These are phyloP conservation scores for Dinothrombium tinctorium DNA, from an alignment of 1,140 invertebrate species.

Conservation along the genomic window DNA sequence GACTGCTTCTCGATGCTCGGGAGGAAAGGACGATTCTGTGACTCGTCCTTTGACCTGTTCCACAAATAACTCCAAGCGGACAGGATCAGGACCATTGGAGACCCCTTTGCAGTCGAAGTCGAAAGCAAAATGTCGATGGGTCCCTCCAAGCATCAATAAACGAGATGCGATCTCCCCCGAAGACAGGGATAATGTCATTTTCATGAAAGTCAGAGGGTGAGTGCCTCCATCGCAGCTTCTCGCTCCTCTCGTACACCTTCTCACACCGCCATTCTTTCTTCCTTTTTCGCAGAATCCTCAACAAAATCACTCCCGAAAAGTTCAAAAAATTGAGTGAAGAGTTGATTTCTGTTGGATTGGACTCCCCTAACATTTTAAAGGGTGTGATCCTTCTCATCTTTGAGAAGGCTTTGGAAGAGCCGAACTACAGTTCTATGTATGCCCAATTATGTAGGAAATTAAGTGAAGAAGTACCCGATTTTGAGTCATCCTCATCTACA, in stretches of 20 bases:
- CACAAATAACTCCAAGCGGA: too few species aligned
- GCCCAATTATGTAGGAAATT: conserved; percentile 95
- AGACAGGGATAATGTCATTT: conserved; percentile 77
- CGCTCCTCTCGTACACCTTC: not conserved
- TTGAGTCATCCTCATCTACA: conserved; percentile 38
- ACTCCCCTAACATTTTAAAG: conserved; percentile 76
- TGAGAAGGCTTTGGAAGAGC: conserved; percentile 96
- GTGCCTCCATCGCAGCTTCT: not conserved
- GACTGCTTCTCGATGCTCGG: conserved; percentile 81
- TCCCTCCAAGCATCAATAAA: conserved; percentile 83
- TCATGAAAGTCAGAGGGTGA: conserved; percentile 49
- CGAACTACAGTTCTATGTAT: conserved; percentile 99
- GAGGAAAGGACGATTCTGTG: conserved; percentile 58
- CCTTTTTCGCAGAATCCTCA: conserved; percentile 61
- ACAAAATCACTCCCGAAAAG: conserved; percentile 97
- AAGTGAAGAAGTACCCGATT: conserved; percentile 87
- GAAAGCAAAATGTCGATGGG: conserved; percentile 30
- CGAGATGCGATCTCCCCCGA: conserved; percentile 70
- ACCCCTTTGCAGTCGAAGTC: too few species aligned
- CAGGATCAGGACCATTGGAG: too few species aligned
- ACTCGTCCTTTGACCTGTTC: conserved; percentile 28
- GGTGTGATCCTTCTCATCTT: conserved; percentile 90
- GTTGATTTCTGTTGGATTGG: conserved; percentile 74
- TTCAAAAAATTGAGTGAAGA: conserved; percentile 97
- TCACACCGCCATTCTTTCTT: not conserved